Evolutionary conservation across 2,113 vertebrate genomes (phyloP).

Genomic region (Apistogramma diplotaenia): DNA sequence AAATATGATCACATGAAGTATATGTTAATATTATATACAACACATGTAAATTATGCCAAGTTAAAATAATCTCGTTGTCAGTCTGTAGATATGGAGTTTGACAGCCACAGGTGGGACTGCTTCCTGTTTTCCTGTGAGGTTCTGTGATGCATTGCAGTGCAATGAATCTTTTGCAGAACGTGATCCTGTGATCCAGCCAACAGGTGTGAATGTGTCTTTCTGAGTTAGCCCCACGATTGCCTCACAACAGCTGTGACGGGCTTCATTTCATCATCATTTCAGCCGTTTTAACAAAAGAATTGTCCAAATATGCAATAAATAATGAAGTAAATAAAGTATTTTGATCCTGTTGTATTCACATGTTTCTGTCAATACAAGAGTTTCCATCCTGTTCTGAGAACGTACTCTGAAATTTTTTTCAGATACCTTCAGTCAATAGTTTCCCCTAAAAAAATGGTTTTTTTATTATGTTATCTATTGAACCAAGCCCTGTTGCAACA

Average conservation of each 20-base stretch:
- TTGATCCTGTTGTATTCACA: background rate
- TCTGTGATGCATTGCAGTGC: background rate
- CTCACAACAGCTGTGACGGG: too few species aligned
- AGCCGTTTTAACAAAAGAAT: too few species aligned
- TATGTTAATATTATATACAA: background rate
- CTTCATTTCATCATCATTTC: too few species aligned
- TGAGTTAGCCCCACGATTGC: too few species aligned
- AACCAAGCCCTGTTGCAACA: background rate
- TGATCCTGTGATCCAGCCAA: background rate
- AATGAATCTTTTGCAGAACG: background rate
- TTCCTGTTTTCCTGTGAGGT: background rate
- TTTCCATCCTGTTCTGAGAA: background rate
- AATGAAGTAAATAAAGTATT: too few species aligned
- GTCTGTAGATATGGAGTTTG: background rate
- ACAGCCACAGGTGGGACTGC: background rate
- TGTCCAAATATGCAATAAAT: too few species aligned
- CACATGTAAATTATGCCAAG: background rate
- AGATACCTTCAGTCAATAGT: too few species aligned
- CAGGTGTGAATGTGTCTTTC: too few species aligned
- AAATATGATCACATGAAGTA: background rate
- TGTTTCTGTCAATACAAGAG: background rate
- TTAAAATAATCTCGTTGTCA: background rate
- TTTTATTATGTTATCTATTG: background rate
- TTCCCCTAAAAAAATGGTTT: too few species aligned
- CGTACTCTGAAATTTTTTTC: background rate